Percentiles rank a stretch among this genome's conserved stretches.
Evolutionary conservation across 2,113 vertebrate genomes (phyloP).

Genomic region (Nanorana parkeri): DNA sequence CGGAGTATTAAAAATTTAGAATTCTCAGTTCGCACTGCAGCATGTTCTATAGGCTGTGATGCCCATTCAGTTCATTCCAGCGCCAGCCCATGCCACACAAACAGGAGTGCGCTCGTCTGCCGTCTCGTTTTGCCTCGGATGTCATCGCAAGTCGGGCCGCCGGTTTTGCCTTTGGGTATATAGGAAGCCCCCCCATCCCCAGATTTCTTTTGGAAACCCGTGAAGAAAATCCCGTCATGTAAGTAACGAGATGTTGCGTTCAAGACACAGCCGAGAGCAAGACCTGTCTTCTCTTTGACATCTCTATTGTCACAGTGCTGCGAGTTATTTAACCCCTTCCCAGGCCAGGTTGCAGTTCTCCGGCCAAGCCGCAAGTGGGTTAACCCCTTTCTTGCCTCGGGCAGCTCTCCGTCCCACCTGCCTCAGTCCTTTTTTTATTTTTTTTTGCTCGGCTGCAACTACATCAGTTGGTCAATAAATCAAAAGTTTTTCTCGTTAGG

Average conservation of each 20-base stretch:
- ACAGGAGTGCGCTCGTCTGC: background rate
- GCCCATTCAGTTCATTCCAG: conserved; percentile 37
- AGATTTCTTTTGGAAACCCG: no score
- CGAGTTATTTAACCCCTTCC: no score
- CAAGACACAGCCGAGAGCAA: background rate
- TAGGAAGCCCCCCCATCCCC: no score
- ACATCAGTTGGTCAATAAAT: conserved; percentile 6
- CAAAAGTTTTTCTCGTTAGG: conserved; percentile 32
- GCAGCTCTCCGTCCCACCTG: no score
- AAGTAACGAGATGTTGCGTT: conserved; percentile 10
- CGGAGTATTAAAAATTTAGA: conserved; percentile 55
- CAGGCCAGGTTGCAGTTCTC: no score
- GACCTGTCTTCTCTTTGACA: conserved; percentile 8
- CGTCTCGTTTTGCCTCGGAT: background rate
- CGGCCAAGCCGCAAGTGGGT: background rate
- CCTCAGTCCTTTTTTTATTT: no score
- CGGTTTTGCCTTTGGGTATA: no score
- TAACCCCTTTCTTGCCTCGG: background rate
- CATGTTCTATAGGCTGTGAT: conserved; percentile 48
- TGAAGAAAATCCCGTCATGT: background rate
- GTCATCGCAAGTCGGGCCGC: background rate
- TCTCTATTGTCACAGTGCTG: conserved; percentile 15
- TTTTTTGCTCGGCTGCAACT: no score
- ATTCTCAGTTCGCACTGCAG: conserved; percentile 54
- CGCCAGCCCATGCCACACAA: conserved; percentile 17